Base-by-base conservation (phyloP, 2,888 invertebrate species). In the Tryphoninae sp. region DNA sequence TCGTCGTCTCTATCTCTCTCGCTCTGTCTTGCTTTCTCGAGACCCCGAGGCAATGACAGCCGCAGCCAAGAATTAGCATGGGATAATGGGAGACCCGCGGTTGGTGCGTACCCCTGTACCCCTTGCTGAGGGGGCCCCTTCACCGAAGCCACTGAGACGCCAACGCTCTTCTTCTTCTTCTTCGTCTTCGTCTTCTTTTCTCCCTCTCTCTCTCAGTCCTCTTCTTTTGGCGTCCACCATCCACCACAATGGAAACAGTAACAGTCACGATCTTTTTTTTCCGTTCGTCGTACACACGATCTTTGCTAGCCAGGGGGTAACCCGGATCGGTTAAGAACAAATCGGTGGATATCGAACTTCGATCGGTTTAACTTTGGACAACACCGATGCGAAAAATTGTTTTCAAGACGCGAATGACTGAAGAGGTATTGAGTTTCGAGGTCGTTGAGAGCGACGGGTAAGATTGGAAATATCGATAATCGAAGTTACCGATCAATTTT, bases 31-130 rank as follows among this genome's bases (percentile, higher is more conserved):
- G 13, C 11, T 45, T 3, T 76, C 65, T 80, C 78, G 76, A 79
- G 77, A 76, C 88, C 90, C 89, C 86, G 88, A 90, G 91, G 91
- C 91, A 91, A 90, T 91, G 91, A 91, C 91, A 92, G 91, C 89
- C 90, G 87, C 88, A 86, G 89, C 88, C 87, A 86, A 88, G 89
- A 92, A 92, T 92, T 92, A 91, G 91, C 92, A 91, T 92, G 91
- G 91, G 92, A 91, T 92, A 92, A 92, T 91, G 89, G 91, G 90
- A 91, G 82, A 82, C 79, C 75, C 89, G 88, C 88, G 86, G 88
- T 88, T 88, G 88, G 84, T 82, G 75, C 59, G 64, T 76, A 68
- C 76, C 82, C 79, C 72, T 61, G 88, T 89, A 89, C 88, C 89
- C 87, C 88, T 55, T 80, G 85, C 81, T 86, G 86, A 86, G 88